Base-by-base conservation (phyloP, 92 coral and sea anemone species). In the Phenganax marumi region DNA sequence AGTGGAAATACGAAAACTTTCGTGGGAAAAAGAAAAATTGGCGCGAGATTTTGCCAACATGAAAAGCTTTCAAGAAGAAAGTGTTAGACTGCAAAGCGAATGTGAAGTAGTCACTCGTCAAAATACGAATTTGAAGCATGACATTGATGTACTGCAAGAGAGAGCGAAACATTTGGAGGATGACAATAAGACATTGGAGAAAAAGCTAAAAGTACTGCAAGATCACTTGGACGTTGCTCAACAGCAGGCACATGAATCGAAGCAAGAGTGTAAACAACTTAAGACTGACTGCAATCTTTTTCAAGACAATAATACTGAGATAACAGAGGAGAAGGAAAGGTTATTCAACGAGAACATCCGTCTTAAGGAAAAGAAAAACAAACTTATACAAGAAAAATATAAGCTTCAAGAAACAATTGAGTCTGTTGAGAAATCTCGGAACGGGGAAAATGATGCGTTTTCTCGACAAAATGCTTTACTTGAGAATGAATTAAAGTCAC, bases 391-490 rank as follows among this genome's bases (percentile, higher is more conserved):
- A 62, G 83, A 78, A 12, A 61, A 72, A 78, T 60, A 78, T 25
- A 78, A 62, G 46, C 73, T 78, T 48, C 83, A 78, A 50, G 83
- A 78, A 24, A 78, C 63, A 72, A 63, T 78, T 48, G 83, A 78
- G 17, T 78, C 83, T 62, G 19, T 78, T 10, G 83, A 78, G 61
- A 78, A 78, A 50, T 78, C 72, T 48, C 83, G 48, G 46, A 60
- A 72, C 60, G 83, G 63, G 50, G 47, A 78, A 57, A 61, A 78
- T 9, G 83, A 78, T 19, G 52, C 65, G 16, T 78, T 78, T 48
- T 57, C 83, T 7, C 72, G 61, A 23, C 65, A 78, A 62, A 78
- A 43, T 19, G 50, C 83, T 48, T 61, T 62, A n/a, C 61, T 78
- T 10, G 73, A 50, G 50, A 61, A 78, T 48, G 83, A 78, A 66